A percentile compares a stretch with the other conserved stretches of the same genome.
Evolutionary conservation across 2,113 vertebrate genomes (phyloP).

Genomic region (Bos indicus): DNA sequence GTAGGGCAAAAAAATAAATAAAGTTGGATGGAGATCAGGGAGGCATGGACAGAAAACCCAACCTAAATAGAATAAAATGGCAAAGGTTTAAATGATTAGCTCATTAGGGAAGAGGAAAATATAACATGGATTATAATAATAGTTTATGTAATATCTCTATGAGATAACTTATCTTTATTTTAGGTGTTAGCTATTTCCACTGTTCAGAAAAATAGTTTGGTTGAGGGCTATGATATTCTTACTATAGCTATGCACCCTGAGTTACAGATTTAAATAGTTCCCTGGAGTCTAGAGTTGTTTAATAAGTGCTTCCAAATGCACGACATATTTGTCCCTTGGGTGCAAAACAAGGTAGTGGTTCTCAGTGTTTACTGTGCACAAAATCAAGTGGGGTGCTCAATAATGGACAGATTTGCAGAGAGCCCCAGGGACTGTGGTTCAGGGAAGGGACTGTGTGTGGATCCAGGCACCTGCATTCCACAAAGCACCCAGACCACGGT

Average conservation of each 20-base stretch:
- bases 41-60: background rate
- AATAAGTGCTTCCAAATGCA: background rate
- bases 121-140: background rate
- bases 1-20: background rate
- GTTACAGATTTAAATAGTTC: background rate
- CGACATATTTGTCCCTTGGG: background rate
- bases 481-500: background rate
- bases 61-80: background rate
- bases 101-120: background rate
- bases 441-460: accelerated
- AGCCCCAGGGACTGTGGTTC: background rate
- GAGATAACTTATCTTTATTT: background rate
- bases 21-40: background rate
- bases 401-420: background rate
- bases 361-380: background rate
- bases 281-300: background rate
- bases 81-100: background rate
- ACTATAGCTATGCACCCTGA: background rate
- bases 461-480: background rate
- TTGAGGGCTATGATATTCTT: background rate
- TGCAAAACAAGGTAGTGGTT: background rate
- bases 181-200: background rate
- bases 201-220: background rate
- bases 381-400: background rate
- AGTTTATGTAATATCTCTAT: background rate